Evolutionary conservation across 37 sponge, comb jelly and placozoan species (phyloP).

Genomic region (Geodia barretti): DNA sequence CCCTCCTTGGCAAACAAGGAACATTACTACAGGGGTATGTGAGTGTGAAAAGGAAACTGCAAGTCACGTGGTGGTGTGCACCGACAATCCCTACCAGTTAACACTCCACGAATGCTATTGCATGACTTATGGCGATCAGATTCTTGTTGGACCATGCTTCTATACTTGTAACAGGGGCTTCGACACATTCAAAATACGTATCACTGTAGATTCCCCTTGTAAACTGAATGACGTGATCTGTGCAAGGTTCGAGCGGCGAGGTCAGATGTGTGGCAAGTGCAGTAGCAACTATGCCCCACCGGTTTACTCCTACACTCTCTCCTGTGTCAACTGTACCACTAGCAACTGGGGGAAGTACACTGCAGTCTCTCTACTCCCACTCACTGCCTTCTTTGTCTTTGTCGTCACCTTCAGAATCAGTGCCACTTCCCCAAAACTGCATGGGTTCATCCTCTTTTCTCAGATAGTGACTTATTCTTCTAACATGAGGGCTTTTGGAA

Average conservation of each 20-base stretch:
- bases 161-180: neutral
- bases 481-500: neutral
- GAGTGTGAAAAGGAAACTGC: neutral
- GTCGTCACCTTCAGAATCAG: neutral
- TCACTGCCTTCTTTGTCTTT: neutral
- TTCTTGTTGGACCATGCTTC: neutral
- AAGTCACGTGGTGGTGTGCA: neutral
- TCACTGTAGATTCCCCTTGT: neutral
- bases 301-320: conserved; percentile 4
- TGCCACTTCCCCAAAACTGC: neutral
- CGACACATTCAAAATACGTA: neutral
- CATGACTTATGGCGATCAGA: neutral
- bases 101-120: neutral
- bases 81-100: neutral
- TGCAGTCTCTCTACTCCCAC: neutral
- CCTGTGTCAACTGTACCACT: conserved; percentile 1
- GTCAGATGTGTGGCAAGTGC: conserved; percentile 18
- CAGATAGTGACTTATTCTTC: neutral
- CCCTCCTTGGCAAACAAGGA: neutral
- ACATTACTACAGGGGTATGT: neutral
- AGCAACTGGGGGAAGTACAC: conserved; percentile 3
- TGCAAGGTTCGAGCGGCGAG: neutral
- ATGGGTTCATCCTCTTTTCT: neutral
- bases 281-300: neutral
- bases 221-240: neutral